These are phyloP conservation scores for Agriopis marginaria DNA, from an alignment of 2,888 invertebrate genomes.

Conservation along the genomic window DNA sequence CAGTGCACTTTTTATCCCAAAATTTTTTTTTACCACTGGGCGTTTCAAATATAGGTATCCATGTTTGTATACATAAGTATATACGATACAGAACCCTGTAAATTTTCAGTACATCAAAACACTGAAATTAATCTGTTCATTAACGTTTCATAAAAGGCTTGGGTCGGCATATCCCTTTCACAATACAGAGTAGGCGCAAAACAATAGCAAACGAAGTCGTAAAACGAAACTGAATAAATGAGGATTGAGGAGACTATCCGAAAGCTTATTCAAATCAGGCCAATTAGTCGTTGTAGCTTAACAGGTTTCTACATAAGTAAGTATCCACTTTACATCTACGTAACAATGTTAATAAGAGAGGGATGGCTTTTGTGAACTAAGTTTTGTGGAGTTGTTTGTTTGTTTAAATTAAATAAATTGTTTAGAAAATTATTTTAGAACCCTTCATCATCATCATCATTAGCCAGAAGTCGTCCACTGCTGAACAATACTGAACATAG, in stretches of 20 bases:
- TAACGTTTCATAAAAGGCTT: slow-evolving; percentile 17
- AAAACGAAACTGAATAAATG: slow-evolving; percentile 57
- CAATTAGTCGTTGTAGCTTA: slow-evolving; percentile 58
- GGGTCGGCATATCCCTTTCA: slow-evolving; percentile 5
- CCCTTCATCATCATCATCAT: too few relatives aligned
- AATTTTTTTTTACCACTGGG: too few relatives aligned
- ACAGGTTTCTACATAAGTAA: slow-evolving; percentile 35
- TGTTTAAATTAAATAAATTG: slow-evolving; percentile 2
- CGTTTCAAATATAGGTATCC: too few relatives aligned
- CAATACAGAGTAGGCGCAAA: slow-evolving; percentile 11
- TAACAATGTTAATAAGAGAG: slow-evolving; percentile 41
- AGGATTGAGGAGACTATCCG: slow-evolving; percentile 53
- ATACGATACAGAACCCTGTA: neutral
- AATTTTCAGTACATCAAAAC: slow-evolving; percentile 3
- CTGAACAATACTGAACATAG: too few relatives aligned
- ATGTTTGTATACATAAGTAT: too few relatives aligned
- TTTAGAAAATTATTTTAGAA: too few relatives aligned
- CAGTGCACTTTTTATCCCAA: too few relatives aligned
- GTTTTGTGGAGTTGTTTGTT: slow-evolving; percentile 8
- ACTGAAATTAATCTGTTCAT: slow-evolving; percentile 22
- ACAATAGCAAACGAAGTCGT: slow-evolving; percentile 44
- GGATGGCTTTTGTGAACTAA: slow-evolving; percentile 19
- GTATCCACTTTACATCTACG: slow-evolving; percentile 46
- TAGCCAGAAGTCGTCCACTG: too few relatives aligned
- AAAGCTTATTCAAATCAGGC: slow-evolving; percentile 65